A percentile compares a stretch with the other conserved stretches of the same genome.
These are phyloP conservation scores for Scotopteryx bipunctaria DNA, from an alignment of 2,888 invertebrate genomes.

Conservation along the genomic window DNA sequence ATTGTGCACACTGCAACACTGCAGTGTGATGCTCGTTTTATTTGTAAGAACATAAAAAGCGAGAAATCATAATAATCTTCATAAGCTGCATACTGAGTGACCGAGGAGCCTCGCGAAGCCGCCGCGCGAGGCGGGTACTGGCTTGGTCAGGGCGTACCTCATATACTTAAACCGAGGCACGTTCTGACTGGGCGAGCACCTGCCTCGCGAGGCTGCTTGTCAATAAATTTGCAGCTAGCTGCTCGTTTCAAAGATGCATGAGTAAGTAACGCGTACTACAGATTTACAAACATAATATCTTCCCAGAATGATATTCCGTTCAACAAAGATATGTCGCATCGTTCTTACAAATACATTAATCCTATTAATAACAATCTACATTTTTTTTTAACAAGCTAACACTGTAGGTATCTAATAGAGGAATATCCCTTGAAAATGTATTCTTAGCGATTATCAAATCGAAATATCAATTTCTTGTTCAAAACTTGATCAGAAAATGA, in stretches of 20 bases:
- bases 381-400: slow-evolving; percentile 44
- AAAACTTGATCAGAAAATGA: not conserved
- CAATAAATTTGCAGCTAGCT: not conserved
- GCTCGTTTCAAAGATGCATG: not conserved
- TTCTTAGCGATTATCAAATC: too few species aligned
- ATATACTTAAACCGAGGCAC: too few species aligned
- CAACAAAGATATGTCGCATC: slow-evolving; percentile 59
- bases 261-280: not conserved
- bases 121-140: too few species aligned
- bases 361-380: slow-evolving; percentile 54
- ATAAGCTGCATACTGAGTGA: not conserved
- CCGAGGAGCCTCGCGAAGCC: too few species aligned
- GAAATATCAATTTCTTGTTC: too few species aligned
- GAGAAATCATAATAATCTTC: not conserved
- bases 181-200: too few species aligned
- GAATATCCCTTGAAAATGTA: not conserved
- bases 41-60: too few species aligned
- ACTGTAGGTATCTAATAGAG: slow-evolving; percentile 26
- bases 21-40: too few species aligned
- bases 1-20: too few species aligned
- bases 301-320: slow-evolving; percentile 27
- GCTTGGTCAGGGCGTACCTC: too few species aligned
- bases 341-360: slow-evolving; percentile 40
- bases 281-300: slow-evolving; percentile 22
- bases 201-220: too few species aligned